A percentile compares a stretch with the other conserved stretches of the same genome.
phyloP scores from a whole-genome alignment of 92 coral and sea anemone species.

The Epizoanthus illoricatus region DNA sequence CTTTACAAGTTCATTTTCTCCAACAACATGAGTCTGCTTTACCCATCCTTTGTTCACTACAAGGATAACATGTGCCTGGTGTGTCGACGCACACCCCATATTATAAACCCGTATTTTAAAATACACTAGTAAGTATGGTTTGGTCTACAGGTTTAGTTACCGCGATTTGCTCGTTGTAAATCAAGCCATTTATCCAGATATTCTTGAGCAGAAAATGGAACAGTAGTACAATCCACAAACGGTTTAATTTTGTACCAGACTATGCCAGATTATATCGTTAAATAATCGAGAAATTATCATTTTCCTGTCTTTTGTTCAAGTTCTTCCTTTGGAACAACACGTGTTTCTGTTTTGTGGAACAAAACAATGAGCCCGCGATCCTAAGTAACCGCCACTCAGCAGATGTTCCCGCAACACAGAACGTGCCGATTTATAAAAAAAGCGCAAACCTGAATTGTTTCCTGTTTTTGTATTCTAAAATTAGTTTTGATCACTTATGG shows the following conservation, averaged over 20 bases:
- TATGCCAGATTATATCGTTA: neutral
- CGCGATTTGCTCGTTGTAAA: neutral
- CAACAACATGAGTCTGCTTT: neutral
- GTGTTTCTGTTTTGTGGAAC: constrained; percentile 26
- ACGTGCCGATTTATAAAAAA: too few relatives aligned
- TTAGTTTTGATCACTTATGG: too few relatives aligned
- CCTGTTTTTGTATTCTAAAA: too few relatives aligned
- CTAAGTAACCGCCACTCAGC: constrained; percentile 27
- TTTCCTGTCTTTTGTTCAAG: neutral
- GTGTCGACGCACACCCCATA: constrained; percentile 25
- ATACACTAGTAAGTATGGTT: too few relatives aligned
- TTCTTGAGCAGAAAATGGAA: too few relatives aligned
- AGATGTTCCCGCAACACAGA: neutral
- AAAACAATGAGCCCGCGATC: constrained; percentile 39
- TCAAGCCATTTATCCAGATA: neutral
- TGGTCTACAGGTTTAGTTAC: too few relatives aligned
- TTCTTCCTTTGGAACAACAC: neutral
- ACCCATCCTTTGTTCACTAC: constrained; percentile 33
- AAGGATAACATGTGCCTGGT: constrained; percentile 14
- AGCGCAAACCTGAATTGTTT: too few relatives aligned
- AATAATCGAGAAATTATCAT: too few relatives aligned
- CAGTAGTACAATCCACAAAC: neutral
- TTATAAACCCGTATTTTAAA: neutral
- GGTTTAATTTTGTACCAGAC: neutral
- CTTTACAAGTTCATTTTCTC: neutral